Evolutionary conservation across 1,140 invertebrate species (phyloP), one percentile per base, ranked within the genome.

Genomic region (Teleopsis dalmanni): DNA sequence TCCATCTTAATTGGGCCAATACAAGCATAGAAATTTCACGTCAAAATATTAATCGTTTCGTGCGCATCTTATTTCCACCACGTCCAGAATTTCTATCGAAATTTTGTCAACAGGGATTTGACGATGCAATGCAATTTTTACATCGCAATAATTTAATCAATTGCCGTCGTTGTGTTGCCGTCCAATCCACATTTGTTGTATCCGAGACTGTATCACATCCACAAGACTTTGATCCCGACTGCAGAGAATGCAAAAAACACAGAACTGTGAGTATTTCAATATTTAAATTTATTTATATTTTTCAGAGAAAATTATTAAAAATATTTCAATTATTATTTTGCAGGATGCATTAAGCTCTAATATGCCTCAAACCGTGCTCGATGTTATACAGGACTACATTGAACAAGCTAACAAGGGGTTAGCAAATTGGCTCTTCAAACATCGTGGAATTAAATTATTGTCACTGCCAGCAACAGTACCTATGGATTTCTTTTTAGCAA

Each of bases 51-150:
- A 93, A 93, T 62, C 79, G 95, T 43, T 85, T 98, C 61, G 82
- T 85, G 0, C 79, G 89, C 51, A 94, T 95, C 59, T 74, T 99
- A 6, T 97, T 97, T 70, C 95, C 96, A 19, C 94, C 95, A 2
- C 87, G 87, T 59, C 88, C 92, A 3, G 93, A 98, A 74, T 83
- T 90, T 50, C 72, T 92, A 16, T 92, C 90, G 50, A 89, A 91
- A 58, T 95, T 98, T 82, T 98, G 95, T 69, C 89, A 95, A 60
- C 94, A 98, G 75, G 95, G 94, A 16, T 99, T 98, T 69, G 92
- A 97, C 58, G 95, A 99, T 73, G 91, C 93, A 0, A 75, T 98
- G 1, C 79, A 86, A 46, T 98, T 95, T 74, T 74, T 98, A 38
- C 91, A 95, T 55, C 81, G 85, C 50, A 95, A 95, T 67, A 93